Evolutionary conservation across 1,140 invertebrate genomes (phyloP).

Genomic region (Panagrolaimus sp.): DNA sequence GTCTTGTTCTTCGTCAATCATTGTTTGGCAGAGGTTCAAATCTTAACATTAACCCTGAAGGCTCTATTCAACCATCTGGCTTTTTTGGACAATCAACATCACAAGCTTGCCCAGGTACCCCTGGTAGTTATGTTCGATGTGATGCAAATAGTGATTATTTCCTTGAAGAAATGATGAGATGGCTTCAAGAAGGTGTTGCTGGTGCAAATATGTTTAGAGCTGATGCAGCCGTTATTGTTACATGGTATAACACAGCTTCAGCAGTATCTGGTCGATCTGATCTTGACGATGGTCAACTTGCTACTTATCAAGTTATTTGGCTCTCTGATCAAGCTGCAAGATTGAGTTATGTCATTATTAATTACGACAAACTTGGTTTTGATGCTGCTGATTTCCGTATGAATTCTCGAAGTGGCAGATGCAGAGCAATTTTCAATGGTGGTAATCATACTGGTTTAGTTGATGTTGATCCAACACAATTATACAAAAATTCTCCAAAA

Average conservation of each 20-base stretch:
- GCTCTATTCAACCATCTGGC: slow-evolving; percentile 33
- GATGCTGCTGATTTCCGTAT: slow-evolving; percentile 56
- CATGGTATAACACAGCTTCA: slow-evolving; percentile 57
- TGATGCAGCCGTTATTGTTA: slow-evolving; percentile 54
- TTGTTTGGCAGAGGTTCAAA: slow-evolving; percentile 50
- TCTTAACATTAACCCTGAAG: slow-evolving; percentile 46
- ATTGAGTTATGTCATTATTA: slow-evolving; percentile 53
- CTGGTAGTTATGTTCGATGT: slow-evolving; percentile 52
- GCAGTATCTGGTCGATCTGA: slow-evolving; percentile 54
- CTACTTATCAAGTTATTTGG: slow-evolving; percentile 57
- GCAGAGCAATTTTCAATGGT: slow-evolving; percentile 54
- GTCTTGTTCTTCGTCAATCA: slow-evolving; percentile 52
- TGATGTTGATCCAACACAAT: slow-evolving; percentile 55
- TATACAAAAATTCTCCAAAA: slow-evolving; percentile 57
- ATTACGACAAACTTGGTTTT: slow-evolving; percentile 57
- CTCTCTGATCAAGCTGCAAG: slow-evolving; percentile 50
- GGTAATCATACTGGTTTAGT: slow-evolving; percentile 57
- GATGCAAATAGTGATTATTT: slow-evolving; percentile 53
- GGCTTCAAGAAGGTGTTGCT: slow-evolving; percentile 56
- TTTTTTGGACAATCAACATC: slow-evolving; percentile 49
- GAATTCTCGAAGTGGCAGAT: slow-evolving; percentile 53
- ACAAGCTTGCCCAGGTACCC: slow-evolving; percentile 49
- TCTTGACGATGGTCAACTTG: slow-evolving; percentile 53
- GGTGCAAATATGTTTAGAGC: slow-evolving; percentile 52
- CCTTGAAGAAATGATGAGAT: slow-evolving; percentile 57